Conservation (phyloP, 2,888 invertebrate species). For the Dasysyrphus albostriatus region DNA sequence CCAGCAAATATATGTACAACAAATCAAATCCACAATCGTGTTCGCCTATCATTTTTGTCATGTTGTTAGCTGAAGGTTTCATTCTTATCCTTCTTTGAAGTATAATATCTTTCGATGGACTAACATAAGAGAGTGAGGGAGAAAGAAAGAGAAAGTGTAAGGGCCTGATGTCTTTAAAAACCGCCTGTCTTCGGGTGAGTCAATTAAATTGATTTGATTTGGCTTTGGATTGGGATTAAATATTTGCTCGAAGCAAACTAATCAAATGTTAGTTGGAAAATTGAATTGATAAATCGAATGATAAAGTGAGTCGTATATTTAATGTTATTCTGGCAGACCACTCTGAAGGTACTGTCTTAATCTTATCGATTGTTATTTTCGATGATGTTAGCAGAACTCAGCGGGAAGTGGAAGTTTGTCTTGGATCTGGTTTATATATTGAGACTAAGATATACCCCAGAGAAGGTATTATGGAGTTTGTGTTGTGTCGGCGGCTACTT, state of each 20-base stretch:
- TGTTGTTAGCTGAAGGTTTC: constrained; percentile 58
- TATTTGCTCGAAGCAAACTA: constrained; percentile 71
- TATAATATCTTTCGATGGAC: background rate
- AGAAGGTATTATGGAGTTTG: background rate
- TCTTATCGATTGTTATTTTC: constrained; percentile 52
- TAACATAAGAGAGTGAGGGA: background rate
- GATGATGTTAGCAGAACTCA: constrained; percentile 48
- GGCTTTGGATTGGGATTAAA: constrained; percentile 71
- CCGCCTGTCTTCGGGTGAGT: constrained; percentile 43
- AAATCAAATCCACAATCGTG: constrained; percentile 75
- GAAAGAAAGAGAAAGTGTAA: background rate
- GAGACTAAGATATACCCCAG: background rate
- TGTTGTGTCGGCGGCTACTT: constrained; percentile 43
- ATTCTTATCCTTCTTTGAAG: constrained; percentile 60
- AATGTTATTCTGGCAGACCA: background rate
- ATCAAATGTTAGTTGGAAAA: constrained; percentile 67
- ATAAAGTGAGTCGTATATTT: constrained; percentile 43
- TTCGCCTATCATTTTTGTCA: constrained; percentile 75
- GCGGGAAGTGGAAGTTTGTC: constrained; percentile 50
- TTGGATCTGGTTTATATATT: constrained; percentile 47
- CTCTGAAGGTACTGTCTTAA: constrained; percentile 14
- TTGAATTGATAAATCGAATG: constrained; percentile 57
- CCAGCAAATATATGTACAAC: constrained; percentile 66
- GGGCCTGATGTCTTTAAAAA: constrained; percentile 48
- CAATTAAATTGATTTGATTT: constrained; percentile 69